Evolutionary conservation across 2,888 invertebrate genomes (phyloP).

Genomic region (Sarcophaga rosellei): DNA sequence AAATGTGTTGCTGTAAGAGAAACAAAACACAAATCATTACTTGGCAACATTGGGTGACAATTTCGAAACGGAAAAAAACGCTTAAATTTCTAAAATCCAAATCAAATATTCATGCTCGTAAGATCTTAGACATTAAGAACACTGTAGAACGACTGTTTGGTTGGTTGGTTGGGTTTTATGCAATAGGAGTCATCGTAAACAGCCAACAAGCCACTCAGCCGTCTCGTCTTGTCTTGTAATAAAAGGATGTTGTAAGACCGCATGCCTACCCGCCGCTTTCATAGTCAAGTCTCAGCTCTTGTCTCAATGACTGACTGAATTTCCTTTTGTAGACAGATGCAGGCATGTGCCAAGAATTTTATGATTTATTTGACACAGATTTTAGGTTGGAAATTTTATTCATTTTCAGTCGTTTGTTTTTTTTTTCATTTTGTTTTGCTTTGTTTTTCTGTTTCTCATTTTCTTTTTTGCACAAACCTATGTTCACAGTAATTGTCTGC

Average conservation of each 20-base stretch:
- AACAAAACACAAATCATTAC: conserved; percentile 44
- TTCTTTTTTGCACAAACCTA: background rate
- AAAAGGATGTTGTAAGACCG: conserved; percentile 53
- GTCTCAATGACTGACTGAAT: conserved; percentile 3
- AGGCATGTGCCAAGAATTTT: conserved; percentile 71
- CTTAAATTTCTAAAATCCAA: conserved; percentile 26
- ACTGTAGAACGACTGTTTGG: background rate
- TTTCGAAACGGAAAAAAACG: conserved; percentile 11
- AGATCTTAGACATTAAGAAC: conserved; percentile 38
- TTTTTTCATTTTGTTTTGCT: background rate
- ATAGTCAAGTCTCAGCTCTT: background rate
- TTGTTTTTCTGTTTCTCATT: background rate
- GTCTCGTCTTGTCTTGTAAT: conserved; percentile 4
- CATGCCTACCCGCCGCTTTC: conserved; percentile 1
- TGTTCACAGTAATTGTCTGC: too few relatives aligned
- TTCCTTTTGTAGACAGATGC: conserved; percentile 58
- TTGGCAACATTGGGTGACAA: conserved; percentile 49
- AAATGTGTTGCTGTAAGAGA: conserved; percentile 15
- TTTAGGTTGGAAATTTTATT: conserved; percentile 52
- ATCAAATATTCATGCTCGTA: conserved; percentile 57
- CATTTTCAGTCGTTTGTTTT: conserved; percentile 19
- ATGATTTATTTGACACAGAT: conserved; percentile 79
- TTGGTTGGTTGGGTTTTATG: background rate
- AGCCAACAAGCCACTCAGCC: conserved; percentile 3
- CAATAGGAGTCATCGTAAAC: conserved; percentile 32